Conservation (phyloP, 2,888 invertebrate species). For the Sepioteuthis lessoniana region DNA sequence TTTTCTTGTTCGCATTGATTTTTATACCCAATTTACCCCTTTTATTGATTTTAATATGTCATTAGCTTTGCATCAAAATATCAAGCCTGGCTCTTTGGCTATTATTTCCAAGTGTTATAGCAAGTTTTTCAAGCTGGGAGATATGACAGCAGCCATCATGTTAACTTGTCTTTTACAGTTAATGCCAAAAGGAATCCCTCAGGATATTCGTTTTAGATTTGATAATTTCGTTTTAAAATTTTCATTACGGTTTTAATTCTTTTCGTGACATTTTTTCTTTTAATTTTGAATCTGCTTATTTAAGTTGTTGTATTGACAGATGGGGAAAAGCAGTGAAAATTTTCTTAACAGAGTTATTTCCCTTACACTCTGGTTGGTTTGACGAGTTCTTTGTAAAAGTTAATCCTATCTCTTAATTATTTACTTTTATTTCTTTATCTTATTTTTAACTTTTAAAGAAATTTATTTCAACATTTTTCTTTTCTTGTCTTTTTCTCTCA, state of each 20-base stretch:
- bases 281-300: not conserved
- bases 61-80: not conserved
- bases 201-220: not conserved
- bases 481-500: too few relatives aligned
- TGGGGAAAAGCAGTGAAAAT: not conserved
- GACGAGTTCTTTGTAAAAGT: not conserved
- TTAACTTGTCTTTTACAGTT: not conserved
- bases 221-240: not conserved
- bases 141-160: not conserved
- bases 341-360: not conserved
- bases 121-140: not conserved
- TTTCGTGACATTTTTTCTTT: not conserved
- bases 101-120: not conserved
- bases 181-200: not conserved
- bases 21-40: too few relatives aligned
- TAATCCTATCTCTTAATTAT: not conserved
- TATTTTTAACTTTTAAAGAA: not conserved
- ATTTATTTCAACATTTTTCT: not conserved
- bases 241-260: conserved; percentile 18
- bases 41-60: not conserved
- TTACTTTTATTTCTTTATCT: not conserved
- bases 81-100: not conserved
- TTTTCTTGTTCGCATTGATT: too few relatives aligned
- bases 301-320: not conserved
- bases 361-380: not conserved